These are phyloP conservation scores for Deroptyus accipitrinus DNA, from an alignment of 2,113 vertebrate species.

Conservation along the genomic window DNA sequence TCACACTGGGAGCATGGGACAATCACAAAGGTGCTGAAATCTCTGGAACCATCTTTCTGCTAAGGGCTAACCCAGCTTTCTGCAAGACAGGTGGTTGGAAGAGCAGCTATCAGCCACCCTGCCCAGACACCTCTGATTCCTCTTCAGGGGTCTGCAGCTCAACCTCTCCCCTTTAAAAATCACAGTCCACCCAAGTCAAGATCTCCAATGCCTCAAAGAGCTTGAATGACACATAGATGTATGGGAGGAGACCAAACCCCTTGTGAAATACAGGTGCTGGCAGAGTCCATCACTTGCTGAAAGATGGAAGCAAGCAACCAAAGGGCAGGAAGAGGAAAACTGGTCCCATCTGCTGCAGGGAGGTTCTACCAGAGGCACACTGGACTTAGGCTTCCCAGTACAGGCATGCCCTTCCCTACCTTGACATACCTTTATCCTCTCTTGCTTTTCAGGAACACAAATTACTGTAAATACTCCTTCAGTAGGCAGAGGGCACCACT, in stretches of 20 bases:
- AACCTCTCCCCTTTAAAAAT: neutral
- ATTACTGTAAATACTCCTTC: neutral
- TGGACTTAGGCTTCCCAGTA: neutral
- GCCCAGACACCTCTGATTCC: neutral
- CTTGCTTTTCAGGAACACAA: neutral
- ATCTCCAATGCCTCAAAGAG: neutral
- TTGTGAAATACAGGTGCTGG: neutral
- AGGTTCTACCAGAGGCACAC: neutral
- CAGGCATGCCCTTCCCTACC: neutral
- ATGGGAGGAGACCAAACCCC: neutral
- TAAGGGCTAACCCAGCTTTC: neutral
- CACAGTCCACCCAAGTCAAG: neutral
- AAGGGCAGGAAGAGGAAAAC: neutral
- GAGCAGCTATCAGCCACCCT: neutral
- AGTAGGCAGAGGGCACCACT: neutral
- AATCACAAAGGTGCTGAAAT: neutral
- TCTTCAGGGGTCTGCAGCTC: neutral
- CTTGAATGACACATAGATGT: no score
- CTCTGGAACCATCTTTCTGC: neutral
- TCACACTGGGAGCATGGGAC: accelerated
- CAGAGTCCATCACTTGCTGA: neutral
- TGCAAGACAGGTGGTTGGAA: neutral
- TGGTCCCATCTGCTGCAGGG: neutral
- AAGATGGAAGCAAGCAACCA: neutral
- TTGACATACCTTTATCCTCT: neutral